Conservation (phyloP, 2,888 invertebrate genomes). For the Eupithecia vulgata region DNA sequence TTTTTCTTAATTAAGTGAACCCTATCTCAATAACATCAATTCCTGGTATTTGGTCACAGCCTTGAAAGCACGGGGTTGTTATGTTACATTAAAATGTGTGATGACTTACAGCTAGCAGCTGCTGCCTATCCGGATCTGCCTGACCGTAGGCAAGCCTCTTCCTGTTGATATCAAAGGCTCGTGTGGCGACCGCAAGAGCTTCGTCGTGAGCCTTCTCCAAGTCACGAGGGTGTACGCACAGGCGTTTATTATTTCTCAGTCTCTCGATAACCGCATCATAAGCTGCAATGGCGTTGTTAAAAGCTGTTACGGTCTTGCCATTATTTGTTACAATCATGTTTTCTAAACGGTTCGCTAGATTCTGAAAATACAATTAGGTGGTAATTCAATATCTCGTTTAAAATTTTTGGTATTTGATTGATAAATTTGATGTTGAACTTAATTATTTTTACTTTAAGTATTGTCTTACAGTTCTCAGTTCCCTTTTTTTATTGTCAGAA, state of each 20-base stretch:
- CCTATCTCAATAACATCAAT: not conserved
- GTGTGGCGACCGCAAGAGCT: constrained; percentile 15
- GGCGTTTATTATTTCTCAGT: not conserved
- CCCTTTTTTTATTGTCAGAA: constrained; percentile 18
- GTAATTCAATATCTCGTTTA: not conserved
- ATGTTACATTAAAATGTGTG: not conserved
- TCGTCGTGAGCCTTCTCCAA: constrained; percentile 9
- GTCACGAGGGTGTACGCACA: not conserved
- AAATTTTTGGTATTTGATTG: not conserved
- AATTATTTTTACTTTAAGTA: not conserved
- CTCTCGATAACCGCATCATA: constrained; percentile 16
- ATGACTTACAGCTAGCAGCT: constrained; percentile 16
- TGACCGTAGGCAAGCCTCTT: constrained; percentile 12
- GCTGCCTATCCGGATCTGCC: constrained; percentile 33
- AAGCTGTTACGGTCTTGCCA: not conserved
- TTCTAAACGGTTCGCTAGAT: not conserved
- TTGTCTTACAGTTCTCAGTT: constrained; percentile 12
- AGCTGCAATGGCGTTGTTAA: constrained; percentile 5
- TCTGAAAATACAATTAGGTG: not conserved
- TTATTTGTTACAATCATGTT: not conserved
- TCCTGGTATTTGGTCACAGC: not conserved
- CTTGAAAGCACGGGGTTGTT: not conserved
- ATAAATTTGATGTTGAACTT: not conserved
- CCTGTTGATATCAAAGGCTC: constrained; percentile 25
- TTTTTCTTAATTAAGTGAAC: not conserved